Conservation (phyloP, 2,113 vertebrate species). For the Stigmatopora nigra region DNA sequence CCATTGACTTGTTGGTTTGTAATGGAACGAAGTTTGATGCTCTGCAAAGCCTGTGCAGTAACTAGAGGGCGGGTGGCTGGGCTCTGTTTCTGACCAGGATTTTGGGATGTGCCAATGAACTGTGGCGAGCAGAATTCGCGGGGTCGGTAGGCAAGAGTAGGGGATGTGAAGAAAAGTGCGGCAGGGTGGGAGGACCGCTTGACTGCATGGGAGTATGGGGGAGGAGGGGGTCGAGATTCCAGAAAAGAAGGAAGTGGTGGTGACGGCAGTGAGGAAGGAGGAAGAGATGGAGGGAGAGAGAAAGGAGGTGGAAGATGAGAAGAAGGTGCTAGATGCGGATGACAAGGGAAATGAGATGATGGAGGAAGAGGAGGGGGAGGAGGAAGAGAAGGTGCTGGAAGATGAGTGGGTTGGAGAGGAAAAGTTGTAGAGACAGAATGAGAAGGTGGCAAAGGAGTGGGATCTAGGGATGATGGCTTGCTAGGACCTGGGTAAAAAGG, state of each 20-base stretch:
- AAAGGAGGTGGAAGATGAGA: neutral
- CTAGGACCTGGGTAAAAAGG: slow-evolving; percentile 2
- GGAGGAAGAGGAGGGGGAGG: slow-evolving; percentile 2
- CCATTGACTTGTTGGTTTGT: slow-evolving; percentile 50
- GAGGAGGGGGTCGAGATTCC: slow-evolving; percentile 37
- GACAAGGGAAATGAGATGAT: neutral
- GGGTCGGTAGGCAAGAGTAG: neutral
- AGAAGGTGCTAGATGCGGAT: neutral
- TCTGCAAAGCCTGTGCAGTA: slow-evolving; percentile 77
- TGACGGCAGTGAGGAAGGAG: slow-evolving; percentile 16
- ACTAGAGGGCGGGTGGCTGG: slow-evolving; percentile 69
- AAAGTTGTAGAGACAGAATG: slow-evolving; percentile 25
- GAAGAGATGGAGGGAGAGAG: slow-evolving; percentile 7
- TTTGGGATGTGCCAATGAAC: slow-evolving; percentile 3
- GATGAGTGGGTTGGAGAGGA: slow-evolving; percentile 1
- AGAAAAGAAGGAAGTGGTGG: slow-evolving; percentile 15
- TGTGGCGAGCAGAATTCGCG: slow-evolving; percentile 4
- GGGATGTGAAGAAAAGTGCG: neutral
- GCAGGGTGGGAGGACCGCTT: slow-evolving; percentile 16
- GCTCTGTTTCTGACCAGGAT: neutral
- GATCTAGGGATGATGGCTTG: slow-evolving; percentile 53
- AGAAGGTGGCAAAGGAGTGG: slow-evolving; percentile 47
- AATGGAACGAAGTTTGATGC: slow-evolving; percentile 77
- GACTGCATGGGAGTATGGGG: slow-evolving; percentile 43
- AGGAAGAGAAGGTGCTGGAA: neutral